Evolutionary conservation across 2,113 vertebrate genomes (phyloP).

Genomic region (Xenopus borealis): DNA sequence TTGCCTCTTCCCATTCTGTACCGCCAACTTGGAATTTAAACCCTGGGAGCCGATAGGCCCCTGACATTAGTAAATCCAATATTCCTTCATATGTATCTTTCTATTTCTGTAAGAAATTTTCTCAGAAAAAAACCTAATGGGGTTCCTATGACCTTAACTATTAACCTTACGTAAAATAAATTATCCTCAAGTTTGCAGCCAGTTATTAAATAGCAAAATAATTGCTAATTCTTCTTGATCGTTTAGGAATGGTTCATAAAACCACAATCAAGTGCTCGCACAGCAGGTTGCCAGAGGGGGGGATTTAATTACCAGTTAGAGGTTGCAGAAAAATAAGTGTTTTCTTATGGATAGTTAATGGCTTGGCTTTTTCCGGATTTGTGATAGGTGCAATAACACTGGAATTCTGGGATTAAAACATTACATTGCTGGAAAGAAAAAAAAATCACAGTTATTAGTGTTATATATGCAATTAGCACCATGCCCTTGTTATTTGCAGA

Average conservation of each 20-base stretch:
- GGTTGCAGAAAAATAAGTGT: neutral
- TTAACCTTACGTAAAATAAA: conserved; percentile 19
- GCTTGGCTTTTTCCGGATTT: too few species aligned
- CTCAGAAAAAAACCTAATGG: conserved; percentile 10
- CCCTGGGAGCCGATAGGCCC: too few species aligned
- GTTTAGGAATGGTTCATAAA: conserved; percentile 42
- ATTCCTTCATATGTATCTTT: conserved; percentile 12
- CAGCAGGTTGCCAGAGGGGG: neutral
- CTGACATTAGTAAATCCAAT: neutral
- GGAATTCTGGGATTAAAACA: too few species aligned
- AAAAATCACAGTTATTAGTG: too few species aligned
- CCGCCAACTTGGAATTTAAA: too few species aligned
- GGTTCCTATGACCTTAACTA: conserved; percentile 27
- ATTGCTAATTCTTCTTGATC: conserved; percentile 40
- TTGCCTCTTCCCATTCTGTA: too few species aligned
- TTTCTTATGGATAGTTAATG: too few species aligned
- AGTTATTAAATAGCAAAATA: conserved; percentile 32
- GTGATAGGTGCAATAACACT: too few species aligned
- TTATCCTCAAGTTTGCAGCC: conserved; percentile 32
- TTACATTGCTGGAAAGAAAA: too few species aligned
- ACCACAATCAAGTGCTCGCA: conserved; percentile 30
- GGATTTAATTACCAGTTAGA: conserved; percentile 34
- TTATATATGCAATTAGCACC: too few species aligned
- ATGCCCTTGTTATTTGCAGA: too few species aligned
- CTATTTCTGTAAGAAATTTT: conserved; percentile 1